Evolutionary conservation across 2,888 invertebrate species (phyloP), one percentile per base, ranked within the genome.

Genomic region (Ectropis crepuscularia): DNA sequence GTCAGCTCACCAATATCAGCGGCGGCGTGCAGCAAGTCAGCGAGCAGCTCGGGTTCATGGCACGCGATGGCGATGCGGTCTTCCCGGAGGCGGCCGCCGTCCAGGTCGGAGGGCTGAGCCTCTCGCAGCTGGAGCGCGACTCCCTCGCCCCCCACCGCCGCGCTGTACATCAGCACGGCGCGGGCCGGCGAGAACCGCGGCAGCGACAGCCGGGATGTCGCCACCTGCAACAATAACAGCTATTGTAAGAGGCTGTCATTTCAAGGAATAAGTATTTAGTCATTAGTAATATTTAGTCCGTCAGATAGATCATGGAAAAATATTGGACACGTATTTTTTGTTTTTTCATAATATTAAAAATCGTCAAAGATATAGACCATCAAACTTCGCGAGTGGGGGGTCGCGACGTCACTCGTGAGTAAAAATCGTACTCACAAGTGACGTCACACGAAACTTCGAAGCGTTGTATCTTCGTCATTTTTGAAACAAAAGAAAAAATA

Each of bases 1-100:
- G 16, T 4, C 16, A 28, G 16, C 86, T 81, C 39, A 90, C 92
- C 90, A 60, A 91, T 90, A 62, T 92, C 94, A 78, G 94, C 94
- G 68, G 95, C 94, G 59, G 95, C 94, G 73, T 96, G 95, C 72
- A 96, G 92, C 78, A 96, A 92, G 85, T 96, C 96, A 53, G 95
- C 95, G 62, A 96, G 92, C 82, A 96, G 94, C 79, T 96, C 96
- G 38, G 96, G 95, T 88, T 96, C 96, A 81, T 96, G 95, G 88
- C 96, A 96, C 72, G 96, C 95, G 80, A 95, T 95, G 74, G 95
- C 95, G 68, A 96, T 94, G 75, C 96, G 94, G 74, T 96, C 95
- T 75, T 95, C 94, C 77, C 93, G 93, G 67, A 94, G 76, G 42
- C 85, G 74, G 6, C 82, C 77, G 10, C 79, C 80, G 62, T 94